Conservation (phyloP, 2,888 invertebrate species). For the Agonopterix arenella region DNA sequence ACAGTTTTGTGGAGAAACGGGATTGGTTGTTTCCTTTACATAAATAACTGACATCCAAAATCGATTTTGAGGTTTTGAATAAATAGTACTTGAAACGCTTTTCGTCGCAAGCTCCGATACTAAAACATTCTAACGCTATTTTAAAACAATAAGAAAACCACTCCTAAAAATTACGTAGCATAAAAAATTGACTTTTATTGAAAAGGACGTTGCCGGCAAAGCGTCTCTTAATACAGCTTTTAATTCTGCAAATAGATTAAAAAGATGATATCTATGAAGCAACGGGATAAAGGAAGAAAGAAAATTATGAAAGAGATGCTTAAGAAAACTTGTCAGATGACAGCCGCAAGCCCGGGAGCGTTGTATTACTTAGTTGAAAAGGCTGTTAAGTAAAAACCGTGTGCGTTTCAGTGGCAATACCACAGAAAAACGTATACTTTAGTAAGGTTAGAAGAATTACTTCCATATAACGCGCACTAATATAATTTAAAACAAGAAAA, state of each 20-base stretch:
- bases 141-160: not conserved
- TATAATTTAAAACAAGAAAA: no score
- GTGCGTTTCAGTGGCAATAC: not conserved
- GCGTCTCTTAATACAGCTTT: constrained; percentile 19
- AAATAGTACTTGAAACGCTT: no score
- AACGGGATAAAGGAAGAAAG: constrained; percentile 32
- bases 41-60: no score
- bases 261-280: constrained; percentile 42
- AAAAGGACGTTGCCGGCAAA: constrained; percentile 3
- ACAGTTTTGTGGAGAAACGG: no score
- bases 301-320: constrained; percentile 49
- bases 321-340: constrained; percentile 51
- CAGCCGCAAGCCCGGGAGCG: constrained; percentile 21
- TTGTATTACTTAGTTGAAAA: constrained; percentile 4
- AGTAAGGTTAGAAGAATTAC: no score
- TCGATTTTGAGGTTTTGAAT: no score
- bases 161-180: not conserved
- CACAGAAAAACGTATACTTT: not conserved
- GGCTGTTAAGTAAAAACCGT: not conserved
- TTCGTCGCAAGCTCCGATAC: no score
- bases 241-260: constrained; percentile 39
- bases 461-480: no score
- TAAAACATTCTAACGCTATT: no score
- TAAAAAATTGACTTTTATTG: constrained; percentile 5
- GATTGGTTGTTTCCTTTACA: no score